Conservation (phyloP, 2,888 invertebrate species). For the Penaeus monodon region DNA sequence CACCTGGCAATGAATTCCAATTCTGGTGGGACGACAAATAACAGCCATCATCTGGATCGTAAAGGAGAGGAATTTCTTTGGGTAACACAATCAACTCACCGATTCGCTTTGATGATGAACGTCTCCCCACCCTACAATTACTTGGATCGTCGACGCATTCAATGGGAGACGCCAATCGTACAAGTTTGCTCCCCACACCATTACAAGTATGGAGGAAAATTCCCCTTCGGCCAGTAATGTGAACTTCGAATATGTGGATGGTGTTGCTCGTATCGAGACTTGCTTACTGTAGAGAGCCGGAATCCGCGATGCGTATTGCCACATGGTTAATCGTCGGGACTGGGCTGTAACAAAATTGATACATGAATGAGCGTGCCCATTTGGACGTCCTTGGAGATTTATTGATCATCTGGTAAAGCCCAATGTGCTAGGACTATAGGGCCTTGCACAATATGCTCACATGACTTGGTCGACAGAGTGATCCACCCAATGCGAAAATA, state of each 20-base stretch:
- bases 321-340: constrained; percentile 72
- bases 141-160: constrained; percentile 65
- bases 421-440: constrained; percentile 65
- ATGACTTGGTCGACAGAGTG: constrained; percentile 65
- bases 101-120: constrained; percentile 79
- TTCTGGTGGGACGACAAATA: constrained; percentile 61
- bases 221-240: constrained; percentile 66
- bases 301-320: constrained; percentile 75
- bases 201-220: constrained; percentile 77
- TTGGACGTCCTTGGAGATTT: constrained; percentile 65
- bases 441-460: constrained; percentile 40
- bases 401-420: constrained; percentile 66
- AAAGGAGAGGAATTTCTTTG: constrained; percentile 73
- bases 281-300: constrained; percentile 72
- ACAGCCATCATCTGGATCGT: constrained; percentile 65
- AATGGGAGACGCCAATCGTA: constrained; percentile 66
- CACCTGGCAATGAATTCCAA: constrained; percentile 62
- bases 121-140: constrained; percentile 78
- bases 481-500: constrained; percentile 70
- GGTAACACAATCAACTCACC: constrained; percentile 70
- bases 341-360: constrained; percentile 52
- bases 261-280: constrained; percentile 65
- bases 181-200: constrained; percentile 76
- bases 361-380: constrained; percentile 63
- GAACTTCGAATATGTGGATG: constrained; percentile 66